Conservation (phyloP, 2,888 invertebrate genomes). For the Druceiella hillmani region DNA sequence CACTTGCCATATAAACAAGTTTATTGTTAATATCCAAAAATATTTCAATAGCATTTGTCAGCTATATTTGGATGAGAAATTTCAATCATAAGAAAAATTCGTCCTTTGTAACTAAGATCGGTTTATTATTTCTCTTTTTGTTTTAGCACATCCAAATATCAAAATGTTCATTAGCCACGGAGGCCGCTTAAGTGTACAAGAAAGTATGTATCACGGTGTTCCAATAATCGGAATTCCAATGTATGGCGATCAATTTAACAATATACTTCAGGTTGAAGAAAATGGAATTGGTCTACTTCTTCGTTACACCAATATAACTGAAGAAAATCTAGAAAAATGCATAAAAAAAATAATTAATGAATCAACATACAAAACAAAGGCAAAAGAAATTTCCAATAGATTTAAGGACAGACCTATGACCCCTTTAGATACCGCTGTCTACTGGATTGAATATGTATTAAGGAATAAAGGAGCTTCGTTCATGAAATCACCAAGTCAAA, state of each 20-base stretch:
- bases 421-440: constrained; percentile 22
- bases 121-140: too few species aligned
- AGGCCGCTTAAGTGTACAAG: constrained; percentile 37
- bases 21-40: too few species aligned
- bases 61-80: too few species aligned
- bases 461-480: constrained; percentile 24
- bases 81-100: too few species aligned
- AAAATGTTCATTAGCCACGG: constrained; percentile 43
- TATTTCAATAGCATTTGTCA: too few species aligned
- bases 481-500: constrained; percentile 28
- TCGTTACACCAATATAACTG: constrained; percentile 31
- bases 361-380: constrained; percentile 26
- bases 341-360: too few species aligned
- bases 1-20: too few species aligned
- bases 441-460: constrained; percentile 27
- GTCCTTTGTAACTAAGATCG: too few species aligned
- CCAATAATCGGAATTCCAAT: constrained; percentile 41
- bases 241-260: constrained; percentile 40
- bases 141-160: constrained; percentile 37
- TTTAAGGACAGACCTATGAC: constrained; percentile 25
- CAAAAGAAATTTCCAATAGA: constrained; percentile 18
- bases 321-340: constrained; percentile 30
- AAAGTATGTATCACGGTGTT: constrained; percentile 36
- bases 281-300: constrained; percentile 35
- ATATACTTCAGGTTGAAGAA: constrained; percentile 32